Conservation (phyloP, 2,113 vertebrate species). For the Panthera tigris region DNA sequence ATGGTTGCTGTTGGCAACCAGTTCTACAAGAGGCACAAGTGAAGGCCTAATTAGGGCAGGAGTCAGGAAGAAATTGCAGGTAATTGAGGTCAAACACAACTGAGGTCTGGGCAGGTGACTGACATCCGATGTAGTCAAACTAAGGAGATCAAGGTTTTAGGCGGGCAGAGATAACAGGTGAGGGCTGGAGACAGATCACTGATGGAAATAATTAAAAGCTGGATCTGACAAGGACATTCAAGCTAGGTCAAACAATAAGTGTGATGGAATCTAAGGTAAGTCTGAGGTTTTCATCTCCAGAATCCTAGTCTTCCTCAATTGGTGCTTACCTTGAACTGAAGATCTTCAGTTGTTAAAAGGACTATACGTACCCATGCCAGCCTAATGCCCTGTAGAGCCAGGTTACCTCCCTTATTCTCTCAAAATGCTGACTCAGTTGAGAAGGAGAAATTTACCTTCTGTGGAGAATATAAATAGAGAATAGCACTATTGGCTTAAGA, state of each 20-base stretch:
- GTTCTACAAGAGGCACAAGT: neutral
- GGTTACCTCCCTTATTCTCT: neutral
- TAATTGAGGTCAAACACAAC: conserved; percentile 49
- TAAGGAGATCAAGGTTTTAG: neutral
- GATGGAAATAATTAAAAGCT: neutral
- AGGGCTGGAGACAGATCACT: neutral
- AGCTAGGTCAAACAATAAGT: neutral
- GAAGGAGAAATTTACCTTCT: neutral
- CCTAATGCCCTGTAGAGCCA: neutral
- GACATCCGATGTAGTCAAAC: neutral
- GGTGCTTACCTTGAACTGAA: neutral
- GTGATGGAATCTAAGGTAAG: neutral
- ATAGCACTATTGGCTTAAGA: neutral
- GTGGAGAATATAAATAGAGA: neutral
- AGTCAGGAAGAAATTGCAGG: conserved; percentile 52
- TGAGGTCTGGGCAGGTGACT: neutral
- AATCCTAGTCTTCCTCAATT: neutral
- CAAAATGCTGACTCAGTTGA: neutral
- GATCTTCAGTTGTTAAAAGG: neutral
- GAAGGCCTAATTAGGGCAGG: conserved; percentile 42
- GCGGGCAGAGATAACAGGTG: neutral
- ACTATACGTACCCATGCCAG: neutral
- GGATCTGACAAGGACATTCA: conserved; percentile 2
- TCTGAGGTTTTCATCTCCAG: conserved; percentile 19
- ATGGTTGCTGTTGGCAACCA: conserved; percentile 52